Evolutionary conservation across 2,797 vertebrate genomes (phyloP).

Genomic region (Dipus sagitta): DNA sequence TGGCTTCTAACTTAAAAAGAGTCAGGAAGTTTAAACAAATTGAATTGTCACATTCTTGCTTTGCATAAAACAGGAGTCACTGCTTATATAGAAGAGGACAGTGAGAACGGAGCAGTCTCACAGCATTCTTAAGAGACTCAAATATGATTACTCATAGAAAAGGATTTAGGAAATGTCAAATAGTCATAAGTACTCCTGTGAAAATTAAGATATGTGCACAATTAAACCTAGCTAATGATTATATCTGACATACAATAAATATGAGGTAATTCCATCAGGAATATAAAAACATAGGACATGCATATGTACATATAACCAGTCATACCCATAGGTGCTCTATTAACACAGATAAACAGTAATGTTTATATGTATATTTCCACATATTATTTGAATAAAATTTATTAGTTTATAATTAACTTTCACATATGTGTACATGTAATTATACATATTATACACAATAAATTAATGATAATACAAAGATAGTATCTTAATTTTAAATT

Average conservation of each 20-base stretch:
- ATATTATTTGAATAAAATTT: not conserved
- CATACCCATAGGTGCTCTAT: not conserved
- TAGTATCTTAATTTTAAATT: not conserved
- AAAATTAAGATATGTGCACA: conserved; percentile 3
- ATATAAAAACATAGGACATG: not conserved
- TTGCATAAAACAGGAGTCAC: not conserved
- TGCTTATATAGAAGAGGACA: not conserved
- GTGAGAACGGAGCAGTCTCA: too few species aligned
- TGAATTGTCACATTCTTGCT: not conserved
- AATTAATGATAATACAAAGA: conserved; percentile 5
- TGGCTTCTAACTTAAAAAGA: not conserved
- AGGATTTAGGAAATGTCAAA: not conserved
- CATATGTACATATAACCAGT: not conserved
- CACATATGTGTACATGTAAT: not conserved
- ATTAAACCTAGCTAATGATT: conserved; percentile 1
- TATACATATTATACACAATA: not conserved
- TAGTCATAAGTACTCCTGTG: not conserved
- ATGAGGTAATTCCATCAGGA: not conserved
- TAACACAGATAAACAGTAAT: not conserved
- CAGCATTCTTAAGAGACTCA: too few species aligned
- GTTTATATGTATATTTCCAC: not conserved
- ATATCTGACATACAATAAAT: not conserved
- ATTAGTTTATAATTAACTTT: conserved; percentile 22
- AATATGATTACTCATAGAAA: not conserved
- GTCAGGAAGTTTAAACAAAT: not conserved